Percentiles rank a stretch among this genome's conserved stretches.
Conservation (phyloP, 1,140 invertebrate genomes). For the Calephelis virginiensis region DNA sequence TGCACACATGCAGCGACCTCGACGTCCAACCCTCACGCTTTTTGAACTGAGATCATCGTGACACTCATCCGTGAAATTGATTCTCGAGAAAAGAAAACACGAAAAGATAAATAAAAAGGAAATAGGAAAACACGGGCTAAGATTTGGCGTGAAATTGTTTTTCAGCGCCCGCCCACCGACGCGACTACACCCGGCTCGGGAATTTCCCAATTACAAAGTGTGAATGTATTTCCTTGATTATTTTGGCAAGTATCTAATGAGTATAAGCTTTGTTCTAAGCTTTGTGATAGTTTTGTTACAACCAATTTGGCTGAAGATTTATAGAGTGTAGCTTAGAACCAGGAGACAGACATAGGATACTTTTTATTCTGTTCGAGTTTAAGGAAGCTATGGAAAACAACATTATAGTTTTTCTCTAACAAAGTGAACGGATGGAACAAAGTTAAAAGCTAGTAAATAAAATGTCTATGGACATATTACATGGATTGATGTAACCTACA, state of each 20-base stretch:
- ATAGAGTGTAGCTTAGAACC: too few species aligned
- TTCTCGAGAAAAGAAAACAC: slow-evolving; percentile 76
- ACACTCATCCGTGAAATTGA: slow-evolving; percentile 78
- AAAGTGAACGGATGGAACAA: too few species aligned
- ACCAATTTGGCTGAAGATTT: too few species aligned
- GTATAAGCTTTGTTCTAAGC: slow-evolving; percentile 27
- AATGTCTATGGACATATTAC: too few species aligned
- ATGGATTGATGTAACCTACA: too few species aligned
- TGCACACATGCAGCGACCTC: slow-evolving; percentile 50
- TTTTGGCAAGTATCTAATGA: slow-evolving; percentile 40
- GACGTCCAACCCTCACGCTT: slow-evolving; percentile 58
- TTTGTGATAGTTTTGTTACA: neutral
- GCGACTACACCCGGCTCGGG: slow-evolving; percentile 59
- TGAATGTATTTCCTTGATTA: slow-evolving; percentile 73
- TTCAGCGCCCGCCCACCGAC: slow-evolving; percentile 63
- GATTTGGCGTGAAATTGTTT: slow-evolving; percentile 79
- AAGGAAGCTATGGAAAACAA: too few species aligned
- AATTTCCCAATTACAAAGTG: slow-evolving; percentile 76
- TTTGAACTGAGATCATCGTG: slow-evolving; percentile 75
- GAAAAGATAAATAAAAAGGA: slow-evolving; percentile 78
- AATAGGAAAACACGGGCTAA: slow-evolving; percentile 78
- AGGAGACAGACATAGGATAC: too few species aligned
- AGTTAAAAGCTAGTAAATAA: too few species aligned
- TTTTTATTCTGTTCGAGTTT: too few species aligned
- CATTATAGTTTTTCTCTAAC: too few species aligned